Base-by-base conservation (phyloP, 2,888 invertebrate genomes). In the Ptilodon capucinus region DNA sequence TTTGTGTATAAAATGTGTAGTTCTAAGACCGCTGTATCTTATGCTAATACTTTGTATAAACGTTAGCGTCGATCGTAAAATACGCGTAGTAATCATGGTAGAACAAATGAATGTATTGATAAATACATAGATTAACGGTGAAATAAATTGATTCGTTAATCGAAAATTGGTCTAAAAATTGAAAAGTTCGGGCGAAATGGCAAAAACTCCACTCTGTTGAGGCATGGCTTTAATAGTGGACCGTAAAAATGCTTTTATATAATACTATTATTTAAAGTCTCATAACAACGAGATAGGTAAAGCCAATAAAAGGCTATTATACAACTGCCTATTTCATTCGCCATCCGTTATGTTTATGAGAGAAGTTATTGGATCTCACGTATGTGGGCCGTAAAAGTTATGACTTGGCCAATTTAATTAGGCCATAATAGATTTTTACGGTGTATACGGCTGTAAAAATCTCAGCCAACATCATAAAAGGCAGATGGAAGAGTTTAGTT, bases 361-460 rank as follows among this genome's bases (percentile, higher is more conserved):
- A 21, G 18, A 16, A 57, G 64, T 69, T 73, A 73, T 65, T 58
- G 53, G 58, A 42, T 53, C 56, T 44, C 48, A 38, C 53, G 47
- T 62, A 61, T 49, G 64, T 51, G 44, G 42, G 47, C 47, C 60
- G 44, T 69, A 69, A 73, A 72, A 65, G 55, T 55, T 64, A 63
- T 51, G 46, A 49, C 44, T 46, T 25, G 6, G 23, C 35, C 40
- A 42, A 53, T 66, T 61, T 63, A 62, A 64, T 71, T 67, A 64
- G 48, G 42, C 57, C 51, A 56, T 59, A 60, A 62, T 61, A 63
- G 51, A 61, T 62, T 68, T 70, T 71, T 68, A 71, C 58, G 51
- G 41, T 36, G 43, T 41, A 46, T 36, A 44, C 16, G 39, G 53
- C 34, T 39, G 48, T 28, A 44, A 47, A 57, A 51, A 48, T 51